These are phyloP conservation scores for Pycnomerus fuliginosus DNA, from an alignment of 2,888 invertebrate genomes.

Conservation along the genomic window DNA sequence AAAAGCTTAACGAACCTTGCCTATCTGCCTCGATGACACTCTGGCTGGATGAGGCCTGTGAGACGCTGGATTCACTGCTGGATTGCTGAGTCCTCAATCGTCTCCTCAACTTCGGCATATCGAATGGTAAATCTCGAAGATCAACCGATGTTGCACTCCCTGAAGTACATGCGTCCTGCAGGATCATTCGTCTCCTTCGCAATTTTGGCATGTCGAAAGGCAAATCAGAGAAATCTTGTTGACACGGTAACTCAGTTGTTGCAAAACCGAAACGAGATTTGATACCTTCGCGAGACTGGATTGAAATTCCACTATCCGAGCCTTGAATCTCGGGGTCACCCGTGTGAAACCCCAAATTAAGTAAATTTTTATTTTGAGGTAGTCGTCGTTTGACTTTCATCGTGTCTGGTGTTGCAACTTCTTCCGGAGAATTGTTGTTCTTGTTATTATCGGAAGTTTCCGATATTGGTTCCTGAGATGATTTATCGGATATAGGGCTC, in stretches of 20 bases:
- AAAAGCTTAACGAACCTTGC: conserved; percentile 56
- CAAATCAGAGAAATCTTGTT: conserved; percentile 73
- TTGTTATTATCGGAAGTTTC: conserved; percentile 81
- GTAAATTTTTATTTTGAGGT: conserved; percentile 75
- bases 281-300: conserved; percentile 77
- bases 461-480: conserved; percentile 81
- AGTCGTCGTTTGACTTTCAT: conserved; percentile 65
- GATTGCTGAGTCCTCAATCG: conserved; percentile 66
- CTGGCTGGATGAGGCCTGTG: conserved; percentile 80
- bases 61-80: conserved; percentile 71
- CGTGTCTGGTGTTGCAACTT: conserved; percentile 53
- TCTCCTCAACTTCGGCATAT: conserved; percentile 85
- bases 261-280: conserved; percentile 58
- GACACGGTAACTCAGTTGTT: conserved; percentile 50
- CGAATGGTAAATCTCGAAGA: conserved; percentile 80
- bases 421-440: conserved; percentile 76
- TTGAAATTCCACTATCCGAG: conserved; percentile 85
- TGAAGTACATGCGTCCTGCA: conserved; percentile 69
- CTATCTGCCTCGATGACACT: conserved; percentile 74
- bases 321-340: conserved; percentile 78
- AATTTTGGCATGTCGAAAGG: conserved; percentile 91
- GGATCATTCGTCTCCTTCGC: conserved; percentile 65
- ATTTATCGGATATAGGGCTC: conserved; percentile 88
- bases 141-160: conserved; percentile 75
- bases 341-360: conserved; percentile 66